These are phyloP conservation scores for Alauda arvensis DNA, from an alignment of 2,797 vertebrate genomes.

Conservation along the genomic window DNA sequence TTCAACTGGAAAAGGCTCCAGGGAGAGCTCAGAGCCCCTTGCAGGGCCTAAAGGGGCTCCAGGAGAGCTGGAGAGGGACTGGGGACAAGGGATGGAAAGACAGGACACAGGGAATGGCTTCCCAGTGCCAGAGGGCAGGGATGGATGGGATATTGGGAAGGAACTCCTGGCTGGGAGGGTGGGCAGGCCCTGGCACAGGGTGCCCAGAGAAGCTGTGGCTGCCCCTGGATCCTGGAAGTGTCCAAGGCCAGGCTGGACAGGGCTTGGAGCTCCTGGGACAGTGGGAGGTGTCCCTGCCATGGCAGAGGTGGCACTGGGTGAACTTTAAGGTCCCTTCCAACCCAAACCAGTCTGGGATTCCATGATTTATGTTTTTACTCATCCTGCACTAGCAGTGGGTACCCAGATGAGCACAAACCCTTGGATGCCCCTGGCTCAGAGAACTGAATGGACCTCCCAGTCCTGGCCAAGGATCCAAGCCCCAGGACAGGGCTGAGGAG, in stretches of 20 bases:
- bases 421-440: not conserved
- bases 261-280: fast-evolving
- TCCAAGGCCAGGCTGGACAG: fast-evolving
- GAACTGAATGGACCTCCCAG: not conserved
- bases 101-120: not conserved
- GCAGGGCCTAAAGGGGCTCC: not conserved
- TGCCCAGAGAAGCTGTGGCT: not conserved
- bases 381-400: not conserved
- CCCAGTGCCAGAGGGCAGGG: not conserved
- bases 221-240: not conserved
- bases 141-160: fast-evolving
- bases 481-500: not conserved
- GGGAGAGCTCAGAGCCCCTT: not conserved
- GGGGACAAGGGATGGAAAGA: not conserved
- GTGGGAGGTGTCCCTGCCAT: not conserved
- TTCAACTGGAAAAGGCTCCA: fast-evolving
- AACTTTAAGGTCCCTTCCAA: not conserved
- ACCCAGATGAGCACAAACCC: not conserved
- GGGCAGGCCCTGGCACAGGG: fast-evolving
- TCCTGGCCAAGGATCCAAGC: not conserved
- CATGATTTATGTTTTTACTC: not conserved
- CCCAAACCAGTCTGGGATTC: not conserved
- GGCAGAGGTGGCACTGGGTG: fast-evolving
- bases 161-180: fast-evolving
- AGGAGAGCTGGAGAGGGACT: not conserved